phyloP scores from a whole-genome alignment of 1,140 invertebrate genomes.

The Euwallacea similis region DNA sequence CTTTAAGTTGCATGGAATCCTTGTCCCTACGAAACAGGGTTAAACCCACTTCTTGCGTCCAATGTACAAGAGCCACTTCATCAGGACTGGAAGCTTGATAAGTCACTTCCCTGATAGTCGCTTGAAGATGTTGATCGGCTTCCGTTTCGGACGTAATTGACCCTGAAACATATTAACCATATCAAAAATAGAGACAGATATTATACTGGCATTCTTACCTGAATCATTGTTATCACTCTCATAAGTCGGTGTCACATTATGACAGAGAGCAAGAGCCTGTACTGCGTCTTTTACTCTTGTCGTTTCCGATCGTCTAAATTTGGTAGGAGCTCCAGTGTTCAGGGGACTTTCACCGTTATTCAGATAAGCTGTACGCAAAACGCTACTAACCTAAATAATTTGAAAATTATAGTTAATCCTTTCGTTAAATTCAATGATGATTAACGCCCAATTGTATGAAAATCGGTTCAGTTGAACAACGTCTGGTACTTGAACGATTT shows the following conservation, averaged over 20 bases:
- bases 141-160: slow-evolving; percentile 69
- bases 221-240: slow-evolving; percentile 62
- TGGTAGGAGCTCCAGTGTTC: slow-evolving; percentile 35
- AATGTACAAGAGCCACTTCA: slow-evolving; percentile 83
- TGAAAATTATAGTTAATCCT: too few species aligned
- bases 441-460: too few species aligned
- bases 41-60: slow-evolving; percentile 76
- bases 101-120: slow-evolving; percentile 52
- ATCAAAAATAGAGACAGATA: neutral
- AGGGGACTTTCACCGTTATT: slow-evolving; percentile 25
- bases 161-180: slow-evolving; percentile 43
- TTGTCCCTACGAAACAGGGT: slow-evolving; percentile 82
- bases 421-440: too few species aligned
- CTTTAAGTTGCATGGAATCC: slow-evolving; percentile 75
- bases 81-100: slow-evolving; percentile 94
- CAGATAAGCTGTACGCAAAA: slow-evolving; percentile 22
- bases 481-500: too few species aligned
- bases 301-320: slow-evolving; percentile 64
- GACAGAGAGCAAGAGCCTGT: slow-evolving; percentile 92
- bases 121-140: slow-evolving; percentile 65
- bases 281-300: slow-evolving; percentile 89
- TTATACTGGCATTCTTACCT: slow-evolving; percentile 14
- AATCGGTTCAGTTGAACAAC: too few species aligned
- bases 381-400: slow-evolving; percentile 44
- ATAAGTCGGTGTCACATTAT: slow-evolving; percentile 98